Base-by-base conservation (phyloP, 2,888 invertebrate species). In the Melieria picta region DNA sequence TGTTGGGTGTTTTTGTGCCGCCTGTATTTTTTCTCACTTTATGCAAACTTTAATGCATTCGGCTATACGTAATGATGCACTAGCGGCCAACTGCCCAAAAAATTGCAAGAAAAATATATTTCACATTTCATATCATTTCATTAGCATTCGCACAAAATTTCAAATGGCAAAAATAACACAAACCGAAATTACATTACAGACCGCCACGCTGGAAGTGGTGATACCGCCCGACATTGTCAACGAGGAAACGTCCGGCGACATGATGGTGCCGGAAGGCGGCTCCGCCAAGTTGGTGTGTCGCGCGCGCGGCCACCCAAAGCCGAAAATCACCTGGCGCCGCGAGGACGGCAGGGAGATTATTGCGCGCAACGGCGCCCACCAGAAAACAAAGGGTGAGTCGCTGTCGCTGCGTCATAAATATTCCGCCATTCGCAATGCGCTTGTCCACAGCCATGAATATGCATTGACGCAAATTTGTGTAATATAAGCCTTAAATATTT, bases 261-360 rank as follows among this genome's bases (percentile, higher is more conserved):
- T 96, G 90, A 95, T 95, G 94, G 95, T 96, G 69, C 95, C 95
- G n/a, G 96, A 96, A 88, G 95, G 95, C 66, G 95, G 95, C 55
- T 92, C 94, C 6, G 95, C 94, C 0, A 95, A 95, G 85, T 88
- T 96, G 78, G 91, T 94, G 73, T 96, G 96, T 87, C 94, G 93
- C 85, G 95, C 95, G 1, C 90, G 93, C 72, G 95, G 96, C 5
- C 93, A 91, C 82, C 95, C 95, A 9, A 92, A 93, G 77, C 96
- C 96, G 0, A 92, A 92, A 81, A 94, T 96, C 79, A 90, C 92
- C 43, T 96, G 96, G 96, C 90, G 93, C 76, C 90, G 96, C 73
- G 96, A 96, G 87, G 96, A 96, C 83, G 94, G 94, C 4, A 91
- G 92, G 4, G 92, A 93, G 76, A 93, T 96, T 75, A 93, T 94